Evolutionary conservation across 2,113 vertebrate genomes (phyloP), one percentile per base, ranked within the genome.

Genomic region (Centropus unirufus): DNA sequence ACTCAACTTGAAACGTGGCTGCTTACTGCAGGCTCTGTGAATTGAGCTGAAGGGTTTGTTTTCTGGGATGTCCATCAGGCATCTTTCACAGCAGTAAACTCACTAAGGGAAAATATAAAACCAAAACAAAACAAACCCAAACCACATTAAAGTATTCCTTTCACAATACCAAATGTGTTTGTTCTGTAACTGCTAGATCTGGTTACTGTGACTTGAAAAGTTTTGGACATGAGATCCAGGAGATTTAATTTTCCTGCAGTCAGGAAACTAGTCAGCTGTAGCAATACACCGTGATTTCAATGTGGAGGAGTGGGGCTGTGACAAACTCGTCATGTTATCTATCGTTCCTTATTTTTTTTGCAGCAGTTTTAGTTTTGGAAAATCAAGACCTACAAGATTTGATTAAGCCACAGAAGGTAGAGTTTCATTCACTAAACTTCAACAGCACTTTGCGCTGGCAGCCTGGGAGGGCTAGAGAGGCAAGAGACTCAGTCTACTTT

Each of bases 361-460:
- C 92, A 96, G 93, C 19, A 0, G 75, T 72, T 89, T 16, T 44
- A 81, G 24, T 92, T 96, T 81, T 80, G 97, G 97, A 72, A 90
- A 93, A 83, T 21, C 88, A 3, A 49, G 75, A 94, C 55, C 58
- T 81, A n/a, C 76, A 16, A 57, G 88, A 93, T 40, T 80, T 46
- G 1, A 96, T 97, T 89, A 97, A 94, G 66, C 97, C 97, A 0
- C 97, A 78, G 95, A 93, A 74, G 44, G 97, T 98, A 32, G 89
- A 90, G 83, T 98, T 98, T 69, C 97, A 24, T 39, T 98, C 97
- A 0, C 77, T 90, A 77, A 98, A 98, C 92, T 96, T 98, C 89
- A 95, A 95, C 92, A 98, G 57, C 61, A 87, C 96, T 84, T 90
- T 98, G 91, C 96, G 80, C 3, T 98, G 98, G 98, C 95, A 97